Percentiles rank a stretch among this genome's conserved stretches.
phyloP scores from a whole-genome alignment of 2,888 invertebrate species.

The Gastrophysa polygoni region DNA sequence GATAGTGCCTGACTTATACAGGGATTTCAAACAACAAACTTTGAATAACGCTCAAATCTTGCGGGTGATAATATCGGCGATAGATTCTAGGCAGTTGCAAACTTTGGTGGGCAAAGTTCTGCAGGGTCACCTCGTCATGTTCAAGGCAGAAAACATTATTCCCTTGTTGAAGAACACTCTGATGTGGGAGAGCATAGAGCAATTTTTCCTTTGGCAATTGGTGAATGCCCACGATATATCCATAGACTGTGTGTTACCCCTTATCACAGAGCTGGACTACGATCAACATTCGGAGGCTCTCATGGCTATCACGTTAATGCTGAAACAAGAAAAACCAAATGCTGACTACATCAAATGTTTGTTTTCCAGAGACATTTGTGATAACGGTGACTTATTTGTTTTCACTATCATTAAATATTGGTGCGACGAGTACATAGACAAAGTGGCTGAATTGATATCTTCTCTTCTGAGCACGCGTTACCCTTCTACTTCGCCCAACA shows the following conservation, averaged over 20 bases:
- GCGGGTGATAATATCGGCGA: conserved; percentile 86
- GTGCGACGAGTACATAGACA: conserved; percentile 92
- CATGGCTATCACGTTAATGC: conserved; percentile 85
- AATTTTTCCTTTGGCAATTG: conserved; percentile 96
- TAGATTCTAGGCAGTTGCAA: conserved; percentile 90
- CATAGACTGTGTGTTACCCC: conserved; percentile 84
- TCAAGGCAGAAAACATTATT: conserved; percentile 78
- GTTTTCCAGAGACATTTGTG: conserved; percentile 64
- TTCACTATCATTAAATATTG: conserved; percentile 91
- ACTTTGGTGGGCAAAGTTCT: conserved; percentile 88
- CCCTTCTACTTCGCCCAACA: conserved; percentile 88
- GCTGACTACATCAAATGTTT: conserved; percentile 84
- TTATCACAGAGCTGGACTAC: conserved; percentile 78
- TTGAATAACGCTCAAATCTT: conserved; percentile 88
- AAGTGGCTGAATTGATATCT: conserved; percentile 80
- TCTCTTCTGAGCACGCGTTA: conserved; percentile 80
- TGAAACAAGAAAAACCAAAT: conserved; percentile 91
- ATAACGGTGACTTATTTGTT: conserved; percentile 82
- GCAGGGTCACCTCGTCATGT: conserved; percentile 72
- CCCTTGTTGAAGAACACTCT: conserved; percentile 81
- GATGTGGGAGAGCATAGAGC: conserved; percentile 96
- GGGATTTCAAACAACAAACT: conserved; percentile 85
- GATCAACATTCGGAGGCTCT: conserved; percentile 91
- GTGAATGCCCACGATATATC: conserved; percentile 93
- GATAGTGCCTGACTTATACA: conserved; percentile 91